These are phyloP conservation scores for Diabrotica undecimpunctata DNA, from an alignment of 1,140 invertebrate genomes.

Conservation along the genomic window DNA sequence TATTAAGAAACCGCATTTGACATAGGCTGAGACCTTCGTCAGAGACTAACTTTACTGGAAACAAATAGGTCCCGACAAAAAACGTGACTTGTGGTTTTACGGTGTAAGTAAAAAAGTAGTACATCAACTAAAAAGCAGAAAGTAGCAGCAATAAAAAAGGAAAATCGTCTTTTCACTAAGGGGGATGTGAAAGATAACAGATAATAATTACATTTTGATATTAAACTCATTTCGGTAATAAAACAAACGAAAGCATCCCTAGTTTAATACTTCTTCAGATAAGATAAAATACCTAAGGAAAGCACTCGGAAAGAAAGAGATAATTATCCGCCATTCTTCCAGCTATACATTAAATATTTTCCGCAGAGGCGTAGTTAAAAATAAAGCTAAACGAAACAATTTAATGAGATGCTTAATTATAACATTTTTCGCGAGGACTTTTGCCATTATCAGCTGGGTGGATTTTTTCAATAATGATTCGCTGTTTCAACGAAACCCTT, in stretches of 20 bases:
- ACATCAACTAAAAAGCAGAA: slow-evolving; percentile 13
- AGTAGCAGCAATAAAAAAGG: slow-evolving; percentile 17
- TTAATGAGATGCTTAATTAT: no score
- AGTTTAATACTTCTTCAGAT: slow-evolving; percentile 24
- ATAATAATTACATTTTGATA: slow-evolving; percentile 30
- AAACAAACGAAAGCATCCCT: slow-evolving; percentile 25
- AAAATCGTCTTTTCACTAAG: slow-evolving; percentile 19
- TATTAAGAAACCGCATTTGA: no score
- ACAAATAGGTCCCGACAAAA: background rate
- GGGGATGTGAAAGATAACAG: slow-evolving; percentile 22
- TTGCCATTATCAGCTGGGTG: no score
- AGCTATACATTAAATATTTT: slow-evolving; percentile 20
- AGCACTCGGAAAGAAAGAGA: slow-evolving; percentile 25
- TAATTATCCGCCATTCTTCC: slow-evolving; percentile 23
- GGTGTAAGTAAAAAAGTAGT: slow-evolving; percentile 1
- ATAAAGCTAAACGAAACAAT: no score
- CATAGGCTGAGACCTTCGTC: no score
- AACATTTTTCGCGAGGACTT: no score
- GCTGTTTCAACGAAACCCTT: no score
- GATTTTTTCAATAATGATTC: no score
- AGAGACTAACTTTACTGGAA: no score
- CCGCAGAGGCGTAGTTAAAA: background rate
- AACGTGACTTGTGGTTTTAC: slow-evolving; percentile 3
- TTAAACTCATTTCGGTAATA: slow-evolving; percentile 28
- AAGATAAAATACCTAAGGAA: slow-evolving; percentile 25